Evolutionary conservation across 1,140 invertebrate species (phyloP).

Genomic region (Platyura marginata): DNA sequence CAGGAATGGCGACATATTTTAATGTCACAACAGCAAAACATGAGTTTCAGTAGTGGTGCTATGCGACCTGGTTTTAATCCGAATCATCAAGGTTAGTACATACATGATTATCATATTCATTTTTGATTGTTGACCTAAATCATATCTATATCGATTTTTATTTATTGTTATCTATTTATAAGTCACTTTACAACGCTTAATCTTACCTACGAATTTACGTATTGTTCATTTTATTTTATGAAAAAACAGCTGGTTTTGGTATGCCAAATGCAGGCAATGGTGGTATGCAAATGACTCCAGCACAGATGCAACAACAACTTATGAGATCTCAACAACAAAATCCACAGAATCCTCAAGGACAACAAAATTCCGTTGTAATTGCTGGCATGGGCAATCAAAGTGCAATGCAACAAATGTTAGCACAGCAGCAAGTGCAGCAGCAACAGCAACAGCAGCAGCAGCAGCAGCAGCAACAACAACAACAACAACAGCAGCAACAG

Average conservation of each 20-base stretch:
- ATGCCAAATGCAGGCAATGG: constrained; percentile 21
- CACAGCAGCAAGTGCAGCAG: constrained; percentile 9
- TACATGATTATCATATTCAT: no score
- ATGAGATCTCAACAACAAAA: constrained; percentile 20
- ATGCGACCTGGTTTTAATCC: constrained; percentile 42
- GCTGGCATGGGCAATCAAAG: constrained; percentile 2
- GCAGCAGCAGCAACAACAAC: constrained; percentile 9
- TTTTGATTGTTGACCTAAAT: no score
- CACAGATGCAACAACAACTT: constrained; percentile 27
- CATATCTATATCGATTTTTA: no score
- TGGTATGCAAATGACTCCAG: constrained; percentile 33
- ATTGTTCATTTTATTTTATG: background rate
- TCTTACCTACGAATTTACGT: constrained; percentile 3
- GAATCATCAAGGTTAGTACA: constrained; percentile 40
- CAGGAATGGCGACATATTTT: constrained; percentile 52
- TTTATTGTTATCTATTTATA: constrained; percentile 4
- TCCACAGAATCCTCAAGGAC: constrained; percentile 9
- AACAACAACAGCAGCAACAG: constrained; percentile 13
- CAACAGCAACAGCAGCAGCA: constrained; percentile 11
- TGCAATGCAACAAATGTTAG: constrained; percentile 6
- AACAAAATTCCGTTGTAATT: constrained; percentile 6
- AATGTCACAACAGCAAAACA: constrained; percentile 42
- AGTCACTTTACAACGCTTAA: no score
- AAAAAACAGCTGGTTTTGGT: constrained; percentile 13
- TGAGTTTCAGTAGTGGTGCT: constrained; percentile 25